Evolutionary conservation across 1,140 invertebrate genomes (phyloP).

Genomic region (Temnothorax curvispinosus): DNA sequence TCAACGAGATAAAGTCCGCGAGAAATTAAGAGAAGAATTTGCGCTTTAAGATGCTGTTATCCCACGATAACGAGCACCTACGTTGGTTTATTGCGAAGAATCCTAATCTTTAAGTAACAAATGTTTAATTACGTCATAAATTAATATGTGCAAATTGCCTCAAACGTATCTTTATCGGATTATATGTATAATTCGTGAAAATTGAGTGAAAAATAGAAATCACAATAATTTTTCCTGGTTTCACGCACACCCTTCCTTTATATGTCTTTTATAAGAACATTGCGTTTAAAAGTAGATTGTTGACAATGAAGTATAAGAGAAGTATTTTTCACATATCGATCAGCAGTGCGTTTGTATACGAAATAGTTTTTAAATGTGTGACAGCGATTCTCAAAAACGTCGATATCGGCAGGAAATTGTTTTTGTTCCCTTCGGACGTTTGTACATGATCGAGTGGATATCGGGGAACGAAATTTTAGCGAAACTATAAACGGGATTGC

Average conservation of each 20-base stretch:
- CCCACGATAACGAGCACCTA: background rate
- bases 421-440: background rate
- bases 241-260: background rate
- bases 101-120: constrained; percentile 20
- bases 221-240: constrained; percentile 42
- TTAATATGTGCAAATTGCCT: background rate
- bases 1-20: constrained; percentile 49
- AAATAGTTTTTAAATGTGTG: constrained; percentile 22
- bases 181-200: background rate
- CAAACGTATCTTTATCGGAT: background rate
- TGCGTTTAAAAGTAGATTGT: background rate
- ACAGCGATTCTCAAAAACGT: constrained; percentile 8
- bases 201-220: constrained; percentile 34
- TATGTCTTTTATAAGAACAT: constrained; percentile 52
- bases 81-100: constrained; percentile 9
- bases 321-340: constrained; percentile 9
- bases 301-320: background rate
- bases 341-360: background rate
- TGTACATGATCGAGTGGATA: constrained; percentile 9
- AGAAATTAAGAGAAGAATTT: constrained; percentile 47
- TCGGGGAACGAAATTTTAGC: constrained; percentile 7
- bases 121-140: constrained; percentile 21
- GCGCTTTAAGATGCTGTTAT: background rate
- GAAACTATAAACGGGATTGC: background rate
- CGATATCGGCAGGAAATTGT: constrained; percentile 30